A percentile compares a stretch with the other conserved stretches of the same genome.
Evolutionary conservation across 2,888 invertebrate species (phyloP).

Genomic region (Epirrita christyi): DNA sequence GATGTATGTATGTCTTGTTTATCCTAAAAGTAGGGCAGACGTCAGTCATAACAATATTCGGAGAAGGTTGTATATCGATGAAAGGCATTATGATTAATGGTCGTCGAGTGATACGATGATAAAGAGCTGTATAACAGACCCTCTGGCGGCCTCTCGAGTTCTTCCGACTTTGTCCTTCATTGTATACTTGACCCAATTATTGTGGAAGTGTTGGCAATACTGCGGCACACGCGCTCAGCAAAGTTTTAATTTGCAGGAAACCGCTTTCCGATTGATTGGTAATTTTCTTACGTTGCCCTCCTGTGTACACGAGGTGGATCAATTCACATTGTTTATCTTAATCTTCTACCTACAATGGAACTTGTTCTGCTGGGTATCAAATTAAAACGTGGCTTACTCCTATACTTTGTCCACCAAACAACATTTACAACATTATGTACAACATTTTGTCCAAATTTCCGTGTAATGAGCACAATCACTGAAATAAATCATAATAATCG

Average conservation of each 20-base stretch:
- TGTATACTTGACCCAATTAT: constrained; percentile 76
- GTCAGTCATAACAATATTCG: constrained; percentile 50
- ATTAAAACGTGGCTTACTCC: no score
- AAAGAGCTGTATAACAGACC: constrained; percentile 60
- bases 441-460: no score
- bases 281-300: constrained; percentile 47
- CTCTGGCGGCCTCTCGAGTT: constrained; percentile 49
- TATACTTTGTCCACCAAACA: no score
- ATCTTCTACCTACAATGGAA: no score
- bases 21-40: constrained; percentile 51
- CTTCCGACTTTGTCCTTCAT: constrained; percentile 59
- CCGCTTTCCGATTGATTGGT: constrained; percentile 59
- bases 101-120: constrained; percentile 64
- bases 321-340: constrained; percentile 31
- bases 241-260: constrained; percentile 61
- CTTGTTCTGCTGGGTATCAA: no score
- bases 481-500: no score
- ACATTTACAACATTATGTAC: no score
- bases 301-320: constrained; percentile 33
- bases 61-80: constrained; percentile 60
- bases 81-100: constrained; percentile 66
- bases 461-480: no score
- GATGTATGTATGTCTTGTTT: constrained; percentile 59
- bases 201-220: constrained; percentile 59
- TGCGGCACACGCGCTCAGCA: constrained; percentile 45